These are phyloP conservation scores for Spongia lamella DNA, from an alignment of 37 sponge, comb jelly and placozoan genomes.

Conservation along the genomic window DNA sequence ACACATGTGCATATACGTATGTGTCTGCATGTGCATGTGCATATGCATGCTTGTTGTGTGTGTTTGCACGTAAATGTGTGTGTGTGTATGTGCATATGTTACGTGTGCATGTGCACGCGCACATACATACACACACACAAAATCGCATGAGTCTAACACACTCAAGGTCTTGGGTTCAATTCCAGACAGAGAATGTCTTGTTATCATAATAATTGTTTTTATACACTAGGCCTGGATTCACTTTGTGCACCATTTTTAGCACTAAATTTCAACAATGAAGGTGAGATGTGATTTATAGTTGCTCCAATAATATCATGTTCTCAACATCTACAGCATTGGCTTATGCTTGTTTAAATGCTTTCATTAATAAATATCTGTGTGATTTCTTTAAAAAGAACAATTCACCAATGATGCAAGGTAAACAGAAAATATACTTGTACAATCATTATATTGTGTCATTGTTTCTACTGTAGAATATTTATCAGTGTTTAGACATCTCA, in stretches of 20 bases:
- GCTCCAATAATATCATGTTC: too few relatives aligned
- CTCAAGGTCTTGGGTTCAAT: neutral
- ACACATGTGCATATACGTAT: too few relatives aligned
- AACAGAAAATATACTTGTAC: neutral
- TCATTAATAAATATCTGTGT: slow-evolving; percentile 90
- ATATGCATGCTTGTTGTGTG: neutral
- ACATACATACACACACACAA: neutral
- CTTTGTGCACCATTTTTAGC: slow-evolving; percentile 93
- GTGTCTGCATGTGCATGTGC: neutral
- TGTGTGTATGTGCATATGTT: neutral
- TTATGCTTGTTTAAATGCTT: slow-evolving; percentile 76
- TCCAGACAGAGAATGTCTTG: neutral
- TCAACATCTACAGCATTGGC: slow-evolving; percentile 73
- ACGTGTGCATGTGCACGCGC: neutral
- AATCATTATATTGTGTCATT: slow-evolving; percentile 1
- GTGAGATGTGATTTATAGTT: too few relatives aligned
- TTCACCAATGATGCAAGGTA: slow-evolving; percentile 92
- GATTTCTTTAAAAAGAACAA: slow-evolving; percentile 97
- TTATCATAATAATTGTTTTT: neutral
- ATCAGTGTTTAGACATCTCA: slow-evolving; percentile 87
- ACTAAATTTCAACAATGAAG: slow-evolving; percentile 92
- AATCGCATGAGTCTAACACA: too few relatives aligned
- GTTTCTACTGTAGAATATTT: slow-evolving; percentile 72
- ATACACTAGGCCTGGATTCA: slow-evolving; percentile 86
- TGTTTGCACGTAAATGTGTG: too few relatives aligned